Evolutionary conservation across 2,113 vertebrate genomes (phyloP), one percentile per base, ranked within the genome.

Genomic region (Pogona vitticeps): DNA sequence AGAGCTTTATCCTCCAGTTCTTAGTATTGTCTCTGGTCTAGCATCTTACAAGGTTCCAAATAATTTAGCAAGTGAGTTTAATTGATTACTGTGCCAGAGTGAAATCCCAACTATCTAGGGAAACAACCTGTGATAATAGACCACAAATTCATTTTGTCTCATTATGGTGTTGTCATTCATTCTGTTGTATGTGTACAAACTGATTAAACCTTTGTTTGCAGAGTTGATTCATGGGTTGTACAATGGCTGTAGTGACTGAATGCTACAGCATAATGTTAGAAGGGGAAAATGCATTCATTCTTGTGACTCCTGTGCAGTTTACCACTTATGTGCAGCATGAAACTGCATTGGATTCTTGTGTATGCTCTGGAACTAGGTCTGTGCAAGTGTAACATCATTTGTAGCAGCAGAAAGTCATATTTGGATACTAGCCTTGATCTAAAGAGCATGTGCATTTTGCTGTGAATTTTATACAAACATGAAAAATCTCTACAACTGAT

Each of bases 121-220:
- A 92, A 79, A 84, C 14, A 5, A 33, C 86, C 90, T 65, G 89
- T 82, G 76, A 88, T 36, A 21, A 0, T 77, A 88, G 83, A 77
- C 82, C 76, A 61, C 0, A 1, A 85, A 77, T 87, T 82, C 76
- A 90, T 92, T 89, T 91, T 93, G 86, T 90, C 90, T 91, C 91
- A 93, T 94, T 94, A 93, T 86, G 87, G 65, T 91, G 70, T 88
- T 93, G 91, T 94, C 92, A 93, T 91, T 87, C 86, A 87, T 0
- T 40, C 84, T 87, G 82, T 84, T 92, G 56, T 80, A 7, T 87
- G 90, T 88, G 87, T 82, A 46, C 90, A 88, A 70, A 36, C 68
- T 71, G 87, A 82, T 92, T 84, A 89, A 91, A 87, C 72, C 89
- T 65, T 85, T 88, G 79, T 61, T 92, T 92, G 84, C 21, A 26